Conservation (phyloP, 2,888 invertebrate genomes). For the Deilephila elpenor region DNA sequence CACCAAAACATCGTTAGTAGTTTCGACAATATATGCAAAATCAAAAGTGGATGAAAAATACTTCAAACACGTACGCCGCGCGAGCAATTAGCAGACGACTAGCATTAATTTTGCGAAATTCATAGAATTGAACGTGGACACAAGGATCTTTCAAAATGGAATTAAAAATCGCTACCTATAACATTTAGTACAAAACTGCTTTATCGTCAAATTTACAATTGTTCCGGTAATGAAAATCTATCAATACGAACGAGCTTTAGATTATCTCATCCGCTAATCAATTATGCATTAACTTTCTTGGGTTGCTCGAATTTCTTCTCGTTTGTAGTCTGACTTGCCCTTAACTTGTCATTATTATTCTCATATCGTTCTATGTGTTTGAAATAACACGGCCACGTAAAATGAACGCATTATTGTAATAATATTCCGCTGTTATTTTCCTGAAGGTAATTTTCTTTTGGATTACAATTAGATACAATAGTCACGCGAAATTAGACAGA, state of each 20-base stretch:
- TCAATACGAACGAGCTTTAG: no score
- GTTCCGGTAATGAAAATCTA: no score
- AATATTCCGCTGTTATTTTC: slow-evolving; percentile 42
- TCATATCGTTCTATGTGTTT: slow-evolving; percentile 34
- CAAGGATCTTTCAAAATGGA: no score
- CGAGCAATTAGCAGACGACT: background rate
- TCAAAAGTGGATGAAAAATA: no score
- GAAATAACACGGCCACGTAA: slow-evolving; percentile 38
- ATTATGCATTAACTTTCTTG: background rate
- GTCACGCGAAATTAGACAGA: slow-evolving; percentile 27
- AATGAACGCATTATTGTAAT: slow-evolving; percentile 38
- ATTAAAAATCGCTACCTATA: no score
- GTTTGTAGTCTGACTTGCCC: slow-evolving; percentile 33
- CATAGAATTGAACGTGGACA: no score
- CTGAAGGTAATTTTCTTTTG: slow-evolving; percentile 37
- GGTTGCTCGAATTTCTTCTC: background rate
- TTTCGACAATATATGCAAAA: no score
- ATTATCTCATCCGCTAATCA: background rate
- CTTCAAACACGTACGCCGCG: no score
- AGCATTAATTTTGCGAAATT: background rate
- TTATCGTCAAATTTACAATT: no score
- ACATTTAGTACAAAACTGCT: no score
- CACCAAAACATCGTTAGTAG: no score
- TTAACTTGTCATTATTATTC: slow-evolving; percentile 34
- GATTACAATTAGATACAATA: slow-evolving; percentile 20